Base-by-base conservation (phyloP, 2,888 invertebrate species). In the Cataglyphis cursor region DNA sequence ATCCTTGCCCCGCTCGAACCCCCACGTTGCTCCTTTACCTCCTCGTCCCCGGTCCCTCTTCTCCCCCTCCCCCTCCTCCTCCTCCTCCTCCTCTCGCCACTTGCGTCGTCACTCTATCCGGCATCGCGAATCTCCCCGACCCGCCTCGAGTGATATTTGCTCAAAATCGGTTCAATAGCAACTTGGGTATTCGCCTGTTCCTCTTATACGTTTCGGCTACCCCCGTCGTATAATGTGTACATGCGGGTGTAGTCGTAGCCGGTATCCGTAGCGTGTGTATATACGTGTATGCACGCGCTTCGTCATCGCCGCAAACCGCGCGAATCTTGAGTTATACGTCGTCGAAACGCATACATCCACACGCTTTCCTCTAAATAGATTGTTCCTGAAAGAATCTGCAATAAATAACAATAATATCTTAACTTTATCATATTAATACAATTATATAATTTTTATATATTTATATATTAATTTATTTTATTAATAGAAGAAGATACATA, bases 91-190 rank as follows among this genome's bases (percentile, higher is more conserved):
- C 51, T 85, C 68, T 85, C 68, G 87, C 89, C 84, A 28, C 76
- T 76, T 76, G 76, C 76, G 38, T 88, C 85, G 73, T 89, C 87
- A 64, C 85, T 51, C 48, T 81, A 85, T 59, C 59, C 86, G 85
- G 88, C 89, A 88, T 87, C 90, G 90, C 87, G 87, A 81, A 89
- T 88, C 91, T 89, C 87, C 90, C 91, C 92, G 91, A 92, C 92
- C 93, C 92, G 93, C 93, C 91, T 93, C 93, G 91, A 94, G 93
- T 93, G 93, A 94, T 95, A 94, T 94, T 95, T 94, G 93, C 95
- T 93, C 93, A 92, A 94, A 94, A 95, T 95, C 94, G 95, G 94
- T 95, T 95, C 95, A 94, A 95, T 95, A 93, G 94, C 94, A 94
- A 95, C 94, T 95, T 95, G 94, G 93, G 91, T 93, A 93, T 92